phyloP scores from a whole-genome alignment of 2,113 vertebrate genomes.

The Castor canadensis region DNA sequence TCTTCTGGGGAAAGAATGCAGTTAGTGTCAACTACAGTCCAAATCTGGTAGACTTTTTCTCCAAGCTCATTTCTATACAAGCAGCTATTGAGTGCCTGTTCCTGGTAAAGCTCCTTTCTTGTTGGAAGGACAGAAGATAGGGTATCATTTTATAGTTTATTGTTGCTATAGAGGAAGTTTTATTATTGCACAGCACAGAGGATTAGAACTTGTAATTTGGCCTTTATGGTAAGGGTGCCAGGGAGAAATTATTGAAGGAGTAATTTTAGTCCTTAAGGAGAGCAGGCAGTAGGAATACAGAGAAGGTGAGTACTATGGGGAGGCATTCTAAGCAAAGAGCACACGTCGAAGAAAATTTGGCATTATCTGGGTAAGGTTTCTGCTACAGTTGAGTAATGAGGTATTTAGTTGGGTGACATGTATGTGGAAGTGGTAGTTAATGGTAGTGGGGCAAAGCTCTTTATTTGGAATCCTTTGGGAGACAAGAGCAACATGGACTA shows the following conservation, averaged over 20 bases:
- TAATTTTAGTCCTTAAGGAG: background rate
- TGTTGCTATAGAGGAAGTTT: background rate
- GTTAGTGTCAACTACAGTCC: background rate
- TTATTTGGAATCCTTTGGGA: background rate
- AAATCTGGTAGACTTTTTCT: background rate
- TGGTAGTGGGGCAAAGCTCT: background rate
- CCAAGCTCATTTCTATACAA: background rate
- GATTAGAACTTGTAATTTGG: slow-evolving; percentile 2
- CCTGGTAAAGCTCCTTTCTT: background rate
- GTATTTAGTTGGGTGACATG: background rate
- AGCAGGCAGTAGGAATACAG: background rate
- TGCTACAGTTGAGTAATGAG: background rate
- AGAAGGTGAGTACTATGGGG: background rate
- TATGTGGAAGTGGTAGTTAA: background rate
- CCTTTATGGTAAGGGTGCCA: background rate
- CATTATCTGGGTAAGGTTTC: background rate
- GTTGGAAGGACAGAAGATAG: background rate
- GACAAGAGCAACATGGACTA: background rate
- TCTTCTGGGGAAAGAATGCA: background rate
- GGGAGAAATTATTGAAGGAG: background rate
- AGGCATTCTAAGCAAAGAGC: background rate
- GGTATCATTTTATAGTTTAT: background rate
- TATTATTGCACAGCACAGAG: background rate
- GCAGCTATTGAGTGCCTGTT: background rate
- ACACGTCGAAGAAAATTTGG: background rate